Base-by-base conservation (phyloP, 2,888 invertebrate genomes). In the Archips crataeganus region DNA sequence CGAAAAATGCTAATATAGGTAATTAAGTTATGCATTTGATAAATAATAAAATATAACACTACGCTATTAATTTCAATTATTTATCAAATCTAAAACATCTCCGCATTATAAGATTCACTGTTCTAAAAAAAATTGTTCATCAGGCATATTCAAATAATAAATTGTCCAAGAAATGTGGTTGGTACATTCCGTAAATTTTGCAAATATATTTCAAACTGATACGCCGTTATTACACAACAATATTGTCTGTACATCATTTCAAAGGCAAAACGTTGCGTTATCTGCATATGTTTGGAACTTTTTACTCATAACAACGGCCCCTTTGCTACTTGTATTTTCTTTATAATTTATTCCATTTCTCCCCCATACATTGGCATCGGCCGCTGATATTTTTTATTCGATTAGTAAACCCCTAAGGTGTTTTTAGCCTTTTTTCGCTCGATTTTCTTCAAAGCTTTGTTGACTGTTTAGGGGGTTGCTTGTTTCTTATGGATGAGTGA, bases 351-450 rank as follows among this genome's bases (percentile, higher is more conserved):
- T 94, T 94, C 94, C 89, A 87, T 91, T 90, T 84, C 92, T 91
- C 93, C 94, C 94, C 93, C 90, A 91, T 86, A 92, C 92, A 92
- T 92, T 91, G 92, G 91, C 93, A 93, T 94, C 91, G 93, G 93
- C 91, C 94, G 94, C 94, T 94, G 95, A 95, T 95, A 95, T 95
- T 95, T 94, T 95, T 95, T 95, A 95, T 95, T 95, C 95, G 95
- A 95, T 95, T 95, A 95, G 95, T 94, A 94, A 94, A 93, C 94
- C 95, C 95, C 95, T 90, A 92, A 95, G 95, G 95, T 94, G 94
- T 94, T 95, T 95, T 95, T 95, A 94, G 94, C 93, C 94, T 94
- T 95, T 94, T 95, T 94, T 94, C 94, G 94, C 91, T 93, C 94
- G 93, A 94, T 94, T 95, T 95, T 94, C 94, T 94, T 94, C 93